Evolutionary conservation across 2,888 invertebrate species (phyloP), one percentile per base, ranked within the genome.

Genomic region (Stegana nigrithorax): DNA sequence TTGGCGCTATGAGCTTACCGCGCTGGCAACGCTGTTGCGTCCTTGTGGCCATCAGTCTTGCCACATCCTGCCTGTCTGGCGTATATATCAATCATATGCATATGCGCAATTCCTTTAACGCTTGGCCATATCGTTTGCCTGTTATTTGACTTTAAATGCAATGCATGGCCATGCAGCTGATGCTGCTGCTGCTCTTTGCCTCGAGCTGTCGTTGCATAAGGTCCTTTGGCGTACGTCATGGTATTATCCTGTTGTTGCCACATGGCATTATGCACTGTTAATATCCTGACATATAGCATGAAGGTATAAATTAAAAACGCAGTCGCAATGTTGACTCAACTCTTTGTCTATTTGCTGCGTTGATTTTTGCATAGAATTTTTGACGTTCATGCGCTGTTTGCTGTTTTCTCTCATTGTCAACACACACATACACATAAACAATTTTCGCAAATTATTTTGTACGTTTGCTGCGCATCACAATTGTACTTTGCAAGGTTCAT

Each of bases 261-360:
- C 42, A 58, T 36, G 19, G 25, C 63, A 60, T 62, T 62, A 66
- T 65, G 29, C 56, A 39, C 64, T 65, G 70, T 73, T 69, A 70
- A 76, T 78, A 71, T 70, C 66, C 73, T 68, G 69, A 64, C 72
- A 73, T 74, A 75, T 72, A 71, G 27, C 66, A 67, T 67, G 75
- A 67, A 64, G 72, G 75, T 65, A 76, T 80, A 78, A 80, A 77
- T 79, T 71, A 73, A 77, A 72, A 77, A 42, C 71, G 64, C 69
- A 70, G 62, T 56, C 55, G 32, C 62, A 62, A 66, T 69, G 63
- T 64, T 62, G 29, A 39, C 14, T 39, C 39, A 50, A 56, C 51
- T 59, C 62, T 62, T 27, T 36, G 56, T 50, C 50, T 42, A 59
- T 26, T 4, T 26, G 50, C 50, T 25, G 50, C 23, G 12, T 10